Conservation (phyloP, 2,113 vertebrate species). For the Dasyprocta punctata region DNA sequence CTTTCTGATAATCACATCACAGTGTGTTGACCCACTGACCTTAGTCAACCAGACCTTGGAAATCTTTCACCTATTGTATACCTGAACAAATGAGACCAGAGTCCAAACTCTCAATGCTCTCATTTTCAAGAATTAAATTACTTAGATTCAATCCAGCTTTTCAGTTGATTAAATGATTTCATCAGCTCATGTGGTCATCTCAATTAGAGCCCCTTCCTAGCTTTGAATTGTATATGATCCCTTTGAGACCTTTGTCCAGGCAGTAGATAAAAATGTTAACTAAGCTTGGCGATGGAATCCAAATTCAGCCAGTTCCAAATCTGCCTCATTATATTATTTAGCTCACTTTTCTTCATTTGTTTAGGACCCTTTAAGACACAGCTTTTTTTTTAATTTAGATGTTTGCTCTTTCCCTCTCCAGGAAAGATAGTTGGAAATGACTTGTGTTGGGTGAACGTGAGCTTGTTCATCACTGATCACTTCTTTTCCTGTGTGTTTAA, state of each 20-base stretch:
- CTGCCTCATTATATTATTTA: not conserved
- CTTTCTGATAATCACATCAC: not conserved
- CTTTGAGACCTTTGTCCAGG: not conserved
- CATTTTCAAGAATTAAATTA: not conserved
- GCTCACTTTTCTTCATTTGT: not conserved
- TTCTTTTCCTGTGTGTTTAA: not conserved
- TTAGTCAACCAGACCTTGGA: not conserved
- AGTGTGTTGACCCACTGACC: not conserved
- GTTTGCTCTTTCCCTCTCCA: not conserved
- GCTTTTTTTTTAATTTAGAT: not conserved
- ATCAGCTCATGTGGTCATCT: not conserved
- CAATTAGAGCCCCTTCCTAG: not conserved
- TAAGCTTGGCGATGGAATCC: not conserved
- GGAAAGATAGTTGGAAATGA: not conserved
- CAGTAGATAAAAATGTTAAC: not conserved
- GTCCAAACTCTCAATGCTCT: not conserved
- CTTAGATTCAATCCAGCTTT: not conserved
- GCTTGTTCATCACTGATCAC: not conserved
- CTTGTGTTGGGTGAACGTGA: not conserved
- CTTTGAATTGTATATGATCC: not conserved
- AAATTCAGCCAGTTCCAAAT: not conserved
- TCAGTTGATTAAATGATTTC: not conserved
- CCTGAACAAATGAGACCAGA: not conserved
- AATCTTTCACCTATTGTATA: not conserved
- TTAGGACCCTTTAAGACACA: not conserved